Conservation (phyloP, 1,140 invertebrate genomes). For the Bombyx mori region DNA sequence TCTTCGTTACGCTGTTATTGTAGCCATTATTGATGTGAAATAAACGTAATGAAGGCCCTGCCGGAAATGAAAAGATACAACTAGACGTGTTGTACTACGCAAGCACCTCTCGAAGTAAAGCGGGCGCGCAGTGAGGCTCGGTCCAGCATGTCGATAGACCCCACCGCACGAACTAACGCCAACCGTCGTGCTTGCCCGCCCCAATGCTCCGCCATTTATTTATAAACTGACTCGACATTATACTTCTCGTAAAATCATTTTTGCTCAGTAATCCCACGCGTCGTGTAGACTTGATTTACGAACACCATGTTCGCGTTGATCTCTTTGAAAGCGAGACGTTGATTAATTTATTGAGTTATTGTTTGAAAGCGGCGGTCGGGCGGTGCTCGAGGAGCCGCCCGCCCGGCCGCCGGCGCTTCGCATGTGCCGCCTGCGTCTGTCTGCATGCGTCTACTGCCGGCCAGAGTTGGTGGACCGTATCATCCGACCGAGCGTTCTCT, state of each 20-base stretch:
- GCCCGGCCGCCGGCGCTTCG: neutral
- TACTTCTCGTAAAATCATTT: constrained; percentile 25
- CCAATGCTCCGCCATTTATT: constrained; percentile 15
- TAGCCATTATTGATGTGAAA: too few species aligned
- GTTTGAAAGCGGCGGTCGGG: constrained; percentile 1
- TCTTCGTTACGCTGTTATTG: too few species aligned
- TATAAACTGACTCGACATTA: constrained; percentile 22
- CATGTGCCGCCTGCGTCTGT: neutral
- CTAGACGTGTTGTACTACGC: too few species aligned
- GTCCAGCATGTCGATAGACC: neutral
- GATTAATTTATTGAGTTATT: constrained; percentile 10
- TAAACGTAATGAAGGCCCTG: too few species aligned
- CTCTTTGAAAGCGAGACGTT: constrained; percentile 9
- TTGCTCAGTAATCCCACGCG: constrained; percentile 18
- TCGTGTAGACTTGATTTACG: constrained; percentile 32
- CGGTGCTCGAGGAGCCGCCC: neutral
- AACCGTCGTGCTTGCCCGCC: neutral
- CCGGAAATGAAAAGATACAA: too few species aligned
- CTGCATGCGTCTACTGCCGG: neutral
- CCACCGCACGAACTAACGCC: neutral
- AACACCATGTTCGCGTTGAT: constrained; percentile 8
- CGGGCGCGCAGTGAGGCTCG: too few species aligned
- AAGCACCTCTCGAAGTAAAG: too few species aligned
- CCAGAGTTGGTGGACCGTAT: constrained; percentile 15
- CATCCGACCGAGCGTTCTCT: constrained; percentile 57